Base-by-base conservation (phyloP, 2,113 vertebrate genomes). In the Empidonax traillii region DNA sequence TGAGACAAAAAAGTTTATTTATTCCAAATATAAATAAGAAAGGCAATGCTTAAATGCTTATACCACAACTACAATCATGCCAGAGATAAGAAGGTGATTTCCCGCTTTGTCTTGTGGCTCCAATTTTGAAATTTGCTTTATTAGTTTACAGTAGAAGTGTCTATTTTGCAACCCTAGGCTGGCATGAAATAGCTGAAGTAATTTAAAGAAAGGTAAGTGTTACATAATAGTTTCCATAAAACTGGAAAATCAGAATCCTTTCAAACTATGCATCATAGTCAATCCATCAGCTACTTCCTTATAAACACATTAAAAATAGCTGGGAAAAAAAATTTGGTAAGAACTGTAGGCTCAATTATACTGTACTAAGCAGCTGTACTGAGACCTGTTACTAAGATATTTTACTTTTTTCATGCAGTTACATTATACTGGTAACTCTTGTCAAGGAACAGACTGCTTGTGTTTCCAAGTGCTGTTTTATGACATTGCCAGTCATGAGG, bases 141-240 rank as follows among this genome's bases (percentile, higher is more conserved):
- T n/a, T 79, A 31, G 52, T 94, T 94, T 94, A 82, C 19, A 96
- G 49, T 10, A 72, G 62, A 92, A 80, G 21, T 25, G 7, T 92
- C 46, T 93, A 61, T 87, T 90, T 76, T 94, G 35, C 59, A 94
- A 47, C 76, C 41, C 85, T 84, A 91, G 58, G 14, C 72, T 86
- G 44, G 71, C 71, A 96, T 35, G 47, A 97, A 96, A 79, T 69
- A 95, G 96, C 58, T 83, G 56, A 96, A 94, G 65, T 67, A 87
- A 95, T 92, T 96, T 96, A 94, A 96, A 95, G 75, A 96, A 85
- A 96, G 44, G 61, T 92, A 96, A 94, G 51, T 49, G n/a, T 92
- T 97, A 87, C 17, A 10, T 46, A 95, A 76, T 63, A 85, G 71
- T 91, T 97, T 90, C 84, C 51, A 59, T 74, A 73, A 90, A 96